Percentiles rank a stretch among this genome's conserved stretches.
phyloP scores from a whole-genome alignment of 2,113 vertebrate species.

The Lucifuga dentata region DNA sequence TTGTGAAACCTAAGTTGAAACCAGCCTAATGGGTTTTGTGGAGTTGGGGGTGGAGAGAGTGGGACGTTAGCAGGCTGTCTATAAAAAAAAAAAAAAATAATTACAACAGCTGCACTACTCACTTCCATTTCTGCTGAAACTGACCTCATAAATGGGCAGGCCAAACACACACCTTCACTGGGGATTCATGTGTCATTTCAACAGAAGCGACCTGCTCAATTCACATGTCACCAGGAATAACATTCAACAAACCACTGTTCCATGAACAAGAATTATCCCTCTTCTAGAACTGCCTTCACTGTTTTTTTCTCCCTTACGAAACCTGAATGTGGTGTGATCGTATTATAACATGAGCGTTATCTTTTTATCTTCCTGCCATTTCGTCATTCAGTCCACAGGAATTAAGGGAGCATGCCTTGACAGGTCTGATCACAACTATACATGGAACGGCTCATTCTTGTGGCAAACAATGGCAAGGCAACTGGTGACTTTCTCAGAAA shows the following conservation, averaged over 20 bases:
- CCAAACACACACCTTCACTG: background rate
- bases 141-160: background rate
- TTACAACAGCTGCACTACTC: background rate
- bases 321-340: background rate
- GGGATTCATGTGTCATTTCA: background rate
- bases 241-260: background rate
- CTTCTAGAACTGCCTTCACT: background rate
- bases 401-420: constrained; percentile 32
- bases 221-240: background rate
- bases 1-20: constrained; percentile 70
- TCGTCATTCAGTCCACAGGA: constrained; percentile 17
- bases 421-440: constrained; percentile 43
- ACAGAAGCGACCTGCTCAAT: background rate
- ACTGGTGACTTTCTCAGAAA: background rate
- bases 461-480: constrained; percentile 15
- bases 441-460: background rate
- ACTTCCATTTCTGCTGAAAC: constrained; percentile 29
- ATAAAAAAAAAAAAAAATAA: background rate
- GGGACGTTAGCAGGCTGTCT: constrained; percentile 10
- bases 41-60: constrained; percentile 63
- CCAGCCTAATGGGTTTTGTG: constrained; percentile 77
- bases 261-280: background rate
- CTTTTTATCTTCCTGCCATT: constrained; percentile 3
- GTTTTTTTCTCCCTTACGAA: background rate
- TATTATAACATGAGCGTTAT: background rate